Evolutionary conservation across 2,888 invertebrate species (phyloP), one percentile per base, ranked within the genome.

Genomic region (Meiosimyza platycephala): DNA sequence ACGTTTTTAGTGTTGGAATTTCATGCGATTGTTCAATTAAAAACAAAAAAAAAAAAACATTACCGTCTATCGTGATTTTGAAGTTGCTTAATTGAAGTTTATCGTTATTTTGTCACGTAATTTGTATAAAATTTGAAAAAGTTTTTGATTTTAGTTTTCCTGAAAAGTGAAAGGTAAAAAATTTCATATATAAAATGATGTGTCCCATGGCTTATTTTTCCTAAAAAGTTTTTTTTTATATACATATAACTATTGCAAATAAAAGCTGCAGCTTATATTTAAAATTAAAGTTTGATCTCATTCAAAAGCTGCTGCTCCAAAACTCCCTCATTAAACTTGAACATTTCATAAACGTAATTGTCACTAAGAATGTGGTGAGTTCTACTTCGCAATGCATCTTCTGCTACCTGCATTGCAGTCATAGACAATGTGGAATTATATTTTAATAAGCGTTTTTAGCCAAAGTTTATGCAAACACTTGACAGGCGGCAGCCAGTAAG

Each of bases 371-470:
- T 40, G 40, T 40, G 40, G 40, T 57, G 57, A 22, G 28, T 22
- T 0, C 13, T 22, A 28, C 11, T 55, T 57, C 12, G 6, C 11
- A 22, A 18, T 28, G 9, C 12, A 22, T 57, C 57, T 33, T 62
- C 9, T 47, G 6, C 15, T 12, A 0, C 18, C n/a, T 63, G 16
- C 16, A 12, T 12, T 40, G 6, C 9, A 7, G 40, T 12, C 60
- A 13, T 47, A 15, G 22, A 64, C 16, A 13, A 64, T 12, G 28
- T 51, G 28, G 33, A 22, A 22, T 64, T n/a, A 47, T 47, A 47
- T 22, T 67, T 67, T 47, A 67, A 67, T 47, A 67, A 54, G 40
- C 57, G 48, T 7, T 48, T 51, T 16, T 22, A 67, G 15, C 54
- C 57, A 67, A 18, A 60, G 5, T 15, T 33, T 40, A 62, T 40